These are phyloP conservation scores for Panzeria rudis DNA, from an alignment of 2,888 invertebrate species.

Conservation along the genomic window DNA sequence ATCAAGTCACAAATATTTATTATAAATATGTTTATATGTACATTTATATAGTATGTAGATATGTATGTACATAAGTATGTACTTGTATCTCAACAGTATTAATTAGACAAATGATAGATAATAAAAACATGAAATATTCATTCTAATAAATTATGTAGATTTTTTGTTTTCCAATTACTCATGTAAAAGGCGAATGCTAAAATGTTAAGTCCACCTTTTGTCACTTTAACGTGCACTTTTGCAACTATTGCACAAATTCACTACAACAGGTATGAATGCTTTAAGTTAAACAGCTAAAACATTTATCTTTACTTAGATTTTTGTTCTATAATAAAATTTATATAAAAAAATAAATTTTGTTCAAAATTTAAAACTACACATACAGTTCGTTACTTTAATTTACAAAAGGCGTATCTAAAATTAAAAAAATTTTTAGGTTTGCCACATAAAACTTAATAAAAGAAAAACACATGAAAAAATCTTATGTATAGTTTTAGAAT, in stretches of 20 bases:
- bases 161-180: background rate
- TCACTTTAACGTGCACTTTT: constrained; percentile 1
- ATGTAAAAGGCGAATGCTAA: background rate
- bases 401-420: no score
- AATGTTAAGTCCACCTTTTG: background rate
- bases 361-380: constrained; percentile 42
- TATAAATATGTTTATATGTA: background rate
- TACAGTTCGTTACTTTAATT: no score
- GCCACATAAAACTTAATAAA: no score
- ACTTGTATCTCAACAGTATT: background rate
- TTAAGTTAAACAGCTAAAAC: constrained; percentile 10
- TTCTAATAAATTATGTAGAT: constrained; percentile 11
- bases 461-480: no score
- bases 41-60: background rate
- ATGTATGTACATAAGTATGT: background rate
- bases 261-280: constrained; percentile 15
- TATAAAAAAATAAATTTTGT: background rate
- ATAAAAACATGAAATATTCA: constrained; percentile 22
- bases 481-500: no score
- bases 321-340: background rate
- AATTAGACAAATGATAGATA: background rate
- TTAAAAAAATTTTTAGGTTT: no score
- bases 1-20: constrained; percentile 59
- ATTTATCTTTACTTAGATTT: background rate
- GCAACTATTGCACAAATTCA: constrained; percentile 5